Conservation (phyloP, 2,113 vertebrate species). For the Pteropus alecto region DNA sequence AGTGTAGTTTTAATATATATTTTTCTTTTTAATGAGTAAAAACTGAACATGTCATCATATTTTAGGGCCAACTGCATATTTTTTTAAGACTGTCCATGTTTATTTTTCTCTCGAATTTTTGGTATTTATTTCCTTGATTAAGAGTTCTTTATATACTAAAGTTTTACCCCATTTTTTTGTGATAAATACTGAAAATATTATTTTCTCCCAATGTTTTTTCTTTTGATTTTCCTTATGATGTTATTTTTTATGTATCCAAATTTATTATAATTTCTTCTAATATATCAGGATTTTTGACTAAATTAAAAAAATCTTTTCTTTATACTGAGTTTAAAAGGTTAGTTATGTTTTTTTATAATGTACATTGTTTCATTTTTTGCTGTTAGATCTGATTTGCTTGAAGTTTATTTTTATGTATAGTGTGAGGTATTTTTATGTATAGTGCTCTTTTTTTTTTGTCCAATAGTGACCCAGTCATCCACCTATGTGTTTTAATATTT, state of each 20-base stretch:
- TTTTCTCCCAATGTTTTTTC: background rate
- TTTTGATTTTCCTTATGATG: background rate
- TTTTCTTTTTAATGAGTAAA: background rate
- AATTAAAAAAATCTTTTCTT: background rate
- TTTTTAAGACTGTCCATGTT: background rate
- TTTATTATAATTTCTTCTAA: background rate
- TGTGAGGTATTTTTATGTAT: background rate
- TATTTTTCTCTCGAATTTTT: background rate
- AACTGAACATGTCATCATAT: background rate
- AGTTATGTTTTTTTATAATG: background rate
- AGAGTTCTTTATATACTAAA: background rate
- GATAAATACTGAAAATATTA: background rate
- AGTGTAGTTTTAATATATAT: background rate
- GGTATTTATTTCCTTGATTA: background rate
- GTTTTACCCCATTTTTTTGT: background rate
- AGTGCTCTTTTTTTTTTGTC: background rate
- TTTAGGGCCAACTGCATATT: background rate
- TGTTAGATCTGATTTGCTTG: background rate
- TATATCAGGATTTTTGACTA: background rate
- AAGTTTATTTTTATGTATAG: background rate
- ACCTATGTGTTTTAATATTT: background rate
- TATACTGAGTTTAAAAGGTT: background rate
- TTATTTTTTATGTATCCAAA: background rate
- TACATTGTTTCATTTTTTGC: background rate
- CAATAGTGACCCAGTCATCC: background rate